Conservation (phyloP, 2,113 vertebrate species). For the Tachysurus fulvidraco region DNA sequence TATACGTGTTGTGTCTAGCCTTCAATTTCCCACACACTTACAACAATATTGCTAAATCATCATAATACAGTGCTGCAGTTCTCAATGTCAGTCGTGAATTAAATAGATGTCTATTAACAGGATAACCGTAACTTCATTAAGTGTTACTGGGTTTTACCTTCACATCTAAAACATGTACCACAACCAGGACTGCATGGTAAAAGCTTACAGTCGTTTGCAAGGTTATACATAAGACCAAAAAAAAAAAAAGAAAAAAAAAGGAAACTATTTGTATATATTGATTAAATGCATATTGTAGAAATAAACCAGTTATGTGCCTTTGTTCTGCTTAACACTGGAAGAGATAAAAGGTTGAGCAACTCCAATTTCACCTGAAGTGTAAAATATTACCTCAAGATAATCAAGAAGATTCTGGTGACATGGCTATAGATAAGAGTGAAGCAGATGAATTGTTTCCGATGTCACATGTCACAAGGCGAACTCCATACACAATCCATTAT, state of each 20-base stretch:
- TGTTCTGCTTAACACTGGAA: not conserved
- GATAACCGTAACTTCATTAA: slow-evolving; percentile 5
- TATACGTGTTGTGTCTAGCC: slow-evolving; percentile 6
- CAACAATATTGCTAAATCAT: slow-evolving; percentile 41
- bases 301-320: slow-evolving; percentile 23
- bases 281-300: slow-evolving; percentile 33
- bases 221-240: slow-evolving; percentile 25
- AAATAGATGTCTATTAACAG: slow-evolving; percentile 6
- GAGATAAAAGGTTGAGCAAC: slow-evolving; percentile 24
- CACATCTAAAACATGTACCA: slow-evolving; percentile 26
- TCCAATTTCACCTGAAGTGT: slow-evolving; percentile 5
- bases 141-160: slow-evolving; percentile 20
- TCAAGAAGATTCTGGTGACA: not conserved
- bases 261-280: slow-evolving; percentile 24
- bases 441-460: not conserved
- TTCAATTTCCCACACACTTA: slow-evolving; percentile 25
- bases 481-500: not conserved
- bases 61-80: slow-evolving; percentile 38
- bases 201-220: slow-evolving; percentile 30
- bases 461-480: not conserved
- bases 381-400: not conserved
- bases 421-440: not conserved
- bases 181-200: slow-evolving; percentile 21
- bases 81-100: slow-evolving; percentile 25
- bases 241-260: not conserved